Base-by-base conservation (phyloP, 2,113 vertebrate genomes). In the western clawed frog (Xenopus tropicalis) region DNA sequence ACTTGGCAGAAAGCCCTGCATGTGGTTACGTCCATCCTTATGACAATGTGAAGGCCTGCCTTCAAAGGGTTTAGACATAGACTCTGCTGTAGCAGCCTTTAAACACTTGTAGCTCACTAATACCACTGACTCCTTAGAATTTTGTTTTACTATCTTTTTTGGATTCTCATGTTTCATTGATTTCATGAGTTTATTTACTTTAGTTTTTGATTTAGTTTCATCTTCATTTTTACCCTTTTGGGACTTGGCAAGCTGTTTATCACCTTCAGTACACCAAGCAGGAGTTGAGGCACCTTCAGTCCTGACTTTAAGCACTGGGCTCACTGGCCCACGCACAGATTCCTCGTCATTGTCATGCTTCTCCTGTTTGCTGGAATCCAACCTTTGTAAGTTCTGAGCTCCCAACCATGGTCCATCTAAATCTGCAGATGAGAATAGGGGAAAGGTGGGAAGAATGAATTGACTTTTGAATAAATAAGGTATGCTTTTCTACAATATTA, bases 71-170 rank as follows among this genome's bases (percentile, higher is more conserved):
- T 88, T 94, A 82, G 81, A 85, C 68, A 87, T 84, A 66, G 89
- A 86, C 80, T 93, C 90, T 77, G 88, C 69, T 79, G 86, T 85
- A 69, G 91, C 84, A 78, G 80, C 90, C 88, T 96, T 94, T 81
- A 99, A 93, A 88, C 96, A 95, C 83, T 94, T 99, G 86, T 95
- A 99, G 80, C 95, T 95, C 78, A 98, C 95, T 79, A 99, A 87
- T 81, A 99, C 87, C 66, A 99, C 97, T 46, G 95, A 97, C 86
- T 99, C 96, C 81, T 98, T 98, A 77, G 95, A 94, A 82, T 89
- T 94, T 82, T 98, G 95, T 80, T 95, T 92, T 73, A 92, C 90
- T 0, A 97, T 78, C 85, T 96, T 99, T 89, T 98, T 98, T 52
- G 93, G 88, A 80, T 93, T 97, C 66, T 98, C 97, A 70, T 92